These are phyloP conservation scores for Lucilia cuprina DNA, from an alignment of 1,140 invertebrate genomes.

Conservation along the genomic window DNA sequence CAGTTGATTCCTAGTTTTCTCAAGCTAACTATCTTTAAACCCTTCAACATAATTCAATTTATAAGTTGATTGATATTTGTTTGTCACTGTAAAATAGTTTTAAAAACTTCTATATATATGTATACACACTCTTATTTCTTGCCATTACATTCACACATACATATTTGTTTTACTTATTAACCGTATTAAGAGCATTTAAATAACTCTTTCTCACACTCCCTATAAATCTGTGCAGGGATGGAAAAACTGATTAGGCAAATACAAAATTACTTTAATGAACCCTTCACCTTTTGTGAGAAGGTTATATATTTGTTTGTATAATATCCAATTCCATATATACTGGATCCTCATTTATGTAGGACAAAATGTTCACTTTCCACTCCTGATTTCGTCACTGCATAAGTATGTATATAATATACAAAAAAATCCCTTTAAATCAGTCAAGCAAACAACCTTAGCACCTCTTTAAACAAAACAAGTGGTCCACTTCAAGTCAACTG, in stretches of 20 bases:
- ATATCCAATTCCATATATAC: no score
- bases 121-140: not conserved
- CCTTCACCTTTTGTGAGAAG: no score
- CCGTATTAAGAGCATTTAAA: not conserved
- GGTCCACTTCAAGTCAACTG: not conserved
- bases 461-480: constrained; percentile 15
- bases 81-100: not conserved
- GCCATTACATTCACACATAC: not conserved
- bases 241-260: no score
- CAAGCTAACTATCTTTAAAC: no score
- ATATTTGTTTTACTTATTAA: not conserved
- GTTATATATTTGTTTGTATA: no score
- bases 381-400: no score
- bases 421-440: not conserved
- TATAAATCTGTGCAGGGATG: not conserved
- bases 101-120: not conserved
- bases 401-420: not conserved
- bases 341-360: no score
- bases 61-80: not conserved
- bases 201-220: not conserved
- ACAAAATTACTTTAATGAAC: no score
- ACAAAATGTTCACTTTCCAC: no score
- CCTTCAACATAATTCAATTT: not conserved
- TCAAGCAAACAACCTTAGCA: not conserved
- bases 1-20: no score